phyloP scores from a whole-genome alignment of 1,140 invertebrate genomes.

The Limonius californicus region DNA sequence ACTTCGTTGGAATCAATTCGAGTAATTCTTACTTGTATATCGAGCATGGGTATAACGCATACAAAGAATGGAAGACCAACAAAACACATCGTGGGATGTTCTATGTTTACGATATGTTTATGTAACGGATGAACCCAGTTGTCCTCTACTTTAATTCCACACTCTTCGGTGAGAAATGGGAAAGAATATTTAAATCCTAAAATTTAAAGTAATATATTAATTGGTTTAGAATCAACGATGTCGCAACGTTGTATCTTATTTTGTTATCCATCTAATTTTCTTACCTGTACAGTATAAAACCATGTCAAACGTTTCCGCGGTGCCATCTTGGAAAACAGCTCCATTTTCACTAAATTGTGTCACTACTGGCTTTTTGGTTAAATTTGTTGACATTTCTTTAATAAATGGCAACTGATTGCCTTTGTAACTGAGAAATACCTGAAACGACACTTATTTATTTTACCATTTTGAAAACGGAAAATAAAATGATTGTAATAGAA shows the following conservation, averaged over 20 bases:
- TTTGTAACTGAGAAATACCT: conserved; percentile 50
- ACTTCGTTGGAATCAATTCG: too few species aligned
- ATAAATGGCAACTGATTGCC: conserved; percentile 34
- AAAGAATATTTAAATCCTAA: conserved; percentile 64
- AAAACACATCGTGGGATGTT: conserved; percentile 67
- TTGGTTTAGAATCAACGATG: too few species aligned
- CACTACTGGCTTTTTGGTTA: background rate
- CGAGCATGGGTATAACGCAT: conserved; percentile 63
- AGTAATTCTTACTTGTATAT: conserved; percentile 62
- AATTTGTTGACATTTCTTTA: background rate
- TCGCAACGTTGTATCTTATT: too few species aligned
- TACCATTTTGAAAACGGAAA: too few species aligned
- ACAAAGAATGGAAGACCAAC: conserved; percentile 62
- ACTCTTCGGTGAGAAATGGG: conserved; percentile 61
- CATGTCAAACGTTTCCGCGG: conserved; percentile 58
- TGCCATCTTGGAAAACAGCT: conserved; percentile 61
- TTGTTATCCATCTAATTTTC: too few species aligned
- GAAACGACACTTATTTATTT: too few species aligned
- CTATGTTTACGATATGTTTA: conserved; percentile 69
- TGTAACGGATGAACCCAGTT: conserved; percentile 64
- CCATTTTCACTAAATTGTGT: conserved; percentile 62
- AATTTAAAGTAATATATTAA: conserved; percentile 17
- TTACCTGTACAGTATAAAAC: conserved; percentile 79
- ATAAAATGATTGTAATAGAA: too few species aligned
- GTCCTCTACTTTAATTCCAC: conserved; percentile 57